phyloP scores from a whole-genome alignment of 2,888 invertebrate genomes.

The Hymenopus coronatus region DNA sequence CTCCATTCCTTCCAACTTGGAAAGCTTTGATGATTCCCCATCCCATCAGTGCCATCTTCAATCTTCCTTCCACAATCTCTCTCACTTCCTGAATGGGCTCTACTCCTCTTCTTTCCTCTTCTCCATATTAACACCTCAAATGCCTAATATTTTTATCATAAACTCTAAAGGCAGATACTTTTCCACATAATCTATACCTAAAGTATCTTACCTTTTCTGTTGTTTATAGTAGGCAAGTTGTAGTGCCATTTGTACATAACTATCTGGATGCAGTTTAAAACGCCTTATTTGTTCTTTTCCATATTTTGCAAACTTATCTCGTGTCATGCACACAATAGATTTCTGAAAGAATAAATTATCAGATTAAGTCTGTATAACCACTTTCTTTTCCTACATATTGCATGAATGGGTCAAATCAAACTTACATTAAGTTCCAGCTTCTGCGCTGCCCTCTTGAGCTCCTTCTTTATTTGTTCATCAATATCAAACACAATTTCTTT shows the following conservation, averaged over 20 bases:
- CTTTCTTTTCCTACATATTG: background rate
- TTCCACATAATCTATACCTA: too few relatives aligned
- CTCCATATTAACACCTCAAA: too few relatives aligned
- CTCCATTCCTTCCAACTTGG: too few relatives aligned
- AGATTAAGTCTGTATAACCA: background rate
- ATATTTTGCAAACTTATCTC: slow-evolving; percentile 48
- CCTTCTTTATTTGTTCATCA: slow-evolving; percentile 46
- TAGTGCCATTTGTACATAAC: slow-evolving; percentile 58
- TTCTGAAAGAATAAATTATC: slow-evolving; percentile 36
- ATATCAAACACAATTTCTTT: slow-evolving; percentile 51
- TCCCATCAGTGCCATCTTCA: too few relatives aligned
- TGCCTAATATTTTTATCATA: too few relatives aligned
- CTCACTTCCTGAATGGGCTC: too few relatives aligned
- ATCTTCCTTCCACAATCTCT: too few relatives aligned
- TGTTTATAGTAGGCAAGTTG: slow-evolving; percentile 57
- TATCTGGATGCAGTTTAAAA: slow-evolving; percentile 58
- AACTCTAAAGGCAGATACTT: too few relatives aligned
- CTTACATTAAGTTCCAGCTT: slow-evolving; percentile 45
- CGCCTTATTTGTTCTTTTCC: slow-evolving; percentile 54
- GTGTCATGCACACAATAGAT: slow-evolving; percentile 43
- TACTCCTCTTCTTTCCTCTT: too few relatives aligned
- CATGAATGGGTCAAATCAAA: background rate
- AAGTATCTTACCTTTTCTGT: slow-evolving; percentile 45
- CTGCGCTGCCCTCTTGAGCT: slow-evolving; percentile 47
- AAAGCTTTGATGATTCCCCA: too few relatives aligned